phyloP scores from a whole-genome alignment of 2,888 invertebrate species.

The Heliconius hortense region DNA sequence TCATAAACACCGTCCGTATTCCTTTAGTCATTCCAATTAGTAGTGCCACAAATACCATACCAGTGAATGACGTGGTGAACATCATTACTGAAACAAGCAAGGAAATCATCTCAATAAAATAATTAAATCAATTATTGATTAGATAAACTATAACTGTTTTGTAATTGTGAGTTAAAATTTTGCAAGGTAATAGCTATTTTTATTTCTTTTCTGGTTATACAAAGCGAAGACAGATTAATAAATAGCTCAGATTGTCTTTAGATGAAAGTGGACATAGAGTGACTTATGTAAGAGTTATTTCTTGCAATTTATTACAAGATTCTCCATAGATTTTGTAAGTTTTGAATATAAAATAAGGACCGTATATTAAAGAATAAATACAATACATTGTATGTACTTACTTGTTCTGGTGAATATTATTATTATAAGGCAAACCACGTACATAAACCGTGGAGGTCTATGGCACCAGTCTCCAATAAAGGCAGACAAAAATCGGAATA shows the following conservation, averaged over 20 bases:
- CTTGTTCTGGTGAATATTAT: slow-evolving; percentile 83
- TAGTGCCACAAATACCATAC: slow-evolving; percentile 77
- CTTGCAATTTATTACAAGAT: background rate
- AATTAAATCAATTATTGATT: background rate
- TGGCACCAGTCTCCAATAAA: slow-evolving; percentile 85
- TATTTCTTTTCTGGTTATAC: background rate
- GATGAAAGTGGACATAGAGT: background rate
- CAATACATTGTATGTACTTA: slow-evolving; percentile 67
- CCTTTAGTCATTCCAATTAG: slow-evolving; percentile 86
- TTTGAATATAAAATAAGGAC: background rate
- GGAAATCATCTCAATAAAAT: background rate
- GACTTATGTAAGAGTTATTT: background rate
- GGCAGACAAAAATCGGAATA: slow-evolving; percentile 84
- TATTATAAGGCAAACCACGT: slow-evolving; percentile 82
- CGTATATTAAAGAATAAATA: background rate
- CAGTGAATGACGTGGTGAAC: slow-evolving; percentile 67
- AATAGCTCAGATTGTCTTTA: background rate
- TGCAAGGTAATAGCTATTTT: too few species aligned
- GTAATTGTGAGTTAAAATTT: background rate
- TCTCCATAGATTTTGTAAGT: background rate
- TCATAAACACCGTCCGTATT: slow-evolving; percentile 86
- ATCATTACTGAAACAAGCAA: slow-evolving; percentile 69
- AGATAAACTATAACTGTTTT: background rate
- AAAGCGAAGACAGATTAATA: background rate
- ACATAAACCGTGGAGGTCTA: slow-evolving; percentile 84